phyloP scores from a whole-genome alignment of 2,888 invertebrate species.

The Eupithecia abbreviata region DNA sequence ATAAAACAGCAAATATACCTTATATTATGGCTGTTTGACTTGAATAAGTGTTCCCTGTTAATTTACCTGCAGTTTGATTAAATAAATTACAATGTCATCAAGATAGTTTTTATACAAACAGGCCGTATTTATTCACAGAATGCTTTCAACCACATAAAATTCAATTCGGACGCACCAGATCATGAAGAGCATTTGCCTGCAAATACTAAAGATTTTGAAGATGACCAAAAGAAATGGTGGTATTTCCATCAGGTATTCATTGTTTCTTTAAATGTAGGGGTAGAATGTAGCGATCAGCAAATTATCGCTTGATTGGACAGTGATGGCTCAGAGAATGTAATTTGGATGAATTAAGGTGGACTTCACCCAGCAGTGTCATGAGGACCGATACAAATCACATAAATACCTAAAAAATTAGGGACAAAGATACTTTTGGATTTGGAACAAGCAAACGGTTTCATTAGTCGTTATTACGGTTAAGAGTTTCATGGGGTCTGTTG shows the following conservation, averaged over 20 bases:
- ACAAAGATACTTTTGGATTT: neutral
- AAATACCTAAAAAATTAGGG: neutral
- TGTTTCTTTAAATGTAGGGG: neutral
- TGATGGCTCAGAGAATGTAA: neutral
- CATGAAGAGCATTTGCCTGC: conserved; percentile 52
- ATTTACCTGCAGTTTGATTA: no score
- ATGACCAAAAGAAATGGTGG: conserved; percentile 55
- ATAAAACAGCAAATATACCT: neutral
- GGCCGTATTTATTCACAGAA: conserved; percentile 48
- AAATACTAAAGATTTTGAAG: conserved; percentile 1
- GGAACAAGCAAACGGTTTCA: conserved; percentile 1
- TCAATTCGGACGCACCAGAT: conserved; percentile 56
- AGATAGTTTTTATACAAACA: conserved; percentile 22
- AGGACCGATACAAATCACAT: neutral
- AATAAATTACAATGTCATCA: neutral
- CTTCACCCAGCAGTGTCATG: neutral
- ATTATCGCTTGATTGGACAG: neutral
- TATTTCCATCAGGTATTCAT: conserved; percentile 58
- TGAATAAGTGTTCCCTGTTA: no score
- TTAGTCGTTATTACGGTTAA: neutral
- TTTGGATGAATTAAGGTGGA: neutral
- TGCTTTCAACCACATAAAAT: conserved; percentile 54
- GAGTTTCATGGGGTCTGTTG: no score
- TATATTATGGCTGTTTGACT: neutral
- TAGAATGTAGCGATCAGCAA: neutral